Conservation (phyloP, 2,113 vertebrate genomes). For the Herpetotheres cachinnans region DNA sequence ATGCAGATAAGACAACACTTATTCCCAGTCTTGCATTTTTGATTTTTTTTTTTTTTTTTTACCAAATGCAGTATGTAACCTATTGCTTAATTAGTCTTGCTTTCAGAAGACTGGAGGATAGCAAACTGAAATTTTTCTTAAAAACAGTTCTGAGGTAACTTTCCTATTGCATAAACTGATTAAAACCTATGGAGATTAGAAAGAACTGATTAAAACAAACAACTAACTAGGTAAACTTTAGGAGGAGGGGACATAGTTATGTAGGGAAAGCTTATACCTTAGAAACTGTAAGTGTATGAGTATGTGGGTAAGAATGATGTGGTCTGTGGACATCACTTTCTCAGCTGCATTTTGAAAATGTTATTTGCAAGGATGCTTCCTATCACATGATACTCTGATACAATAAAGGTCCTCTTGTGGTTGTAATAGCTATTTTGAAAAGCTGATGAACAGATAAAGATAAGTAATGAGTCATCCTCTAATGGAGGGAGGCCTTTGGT, state of each 20-base stretch:
- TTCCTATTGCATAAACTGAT: neutral
- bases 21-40: neutral
- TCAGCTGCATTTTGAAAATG: neutral
- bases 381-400: neutral
- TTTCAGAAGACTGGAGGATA: neutral
- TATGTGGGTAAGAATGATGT: neutral
- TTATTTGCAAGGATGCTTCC: neutral
- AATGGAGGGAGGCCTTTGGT: neutral
- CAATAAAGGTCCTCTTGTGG: neutral
- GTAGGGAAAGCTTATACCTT: neutral
- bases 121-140: neutral
- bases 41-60: neutral
- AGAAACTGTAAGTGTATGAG: neutral
- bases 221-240: neutral
- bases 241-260: neutral
- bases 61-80: neutral
- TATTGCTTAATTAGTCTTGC: neutral
- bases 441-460: neutral
- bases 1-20: neutral
- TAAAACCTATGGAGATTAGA: neutral
- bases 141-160: neutral
- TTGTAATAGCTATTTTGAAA: neutral
- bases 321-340: neutral
- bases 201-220: neutral
- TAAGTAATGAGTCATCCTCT: neutral